These are phyloP conservation scores for Parnassius smintheus DNA, from an alignment of 2,888 invertebrate genomes.

Conservation along the genomic window DNA sequence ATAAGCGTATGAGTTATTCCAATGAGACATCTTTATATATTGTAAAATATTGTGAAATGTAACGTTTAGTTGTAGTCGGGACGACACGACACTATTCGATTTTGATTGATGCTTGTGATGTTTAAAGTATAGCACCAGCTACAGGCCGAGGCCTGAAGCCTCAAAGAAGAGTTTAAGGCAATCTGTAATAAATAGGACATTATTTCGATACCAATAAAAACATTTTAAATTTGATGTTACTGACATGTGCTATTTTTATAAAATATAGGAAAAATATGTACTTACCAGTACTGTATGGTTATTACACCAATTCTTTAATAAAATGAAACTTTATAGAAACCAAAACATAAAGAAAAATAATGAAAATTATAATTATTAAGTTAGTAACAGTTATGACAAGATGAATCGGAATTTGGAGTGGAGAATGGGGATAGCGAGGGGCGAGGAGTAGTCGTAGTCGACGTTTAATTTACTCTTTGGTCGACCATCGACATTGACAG, in stretches of 20 bases:
- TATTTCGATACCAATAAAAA: constrained; percentile 36
- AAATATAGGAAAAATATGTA: constrained; percentile 29
- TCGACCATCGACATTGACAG: constrained; percentile 45
- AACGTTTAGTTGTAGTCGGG: constrained; percentile 21
- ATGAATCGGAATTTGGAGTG: constrained; percentile 58
- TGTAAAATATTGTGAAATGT: constrained; percentile 21
- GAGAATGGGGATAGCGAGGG: constrained; percentile 42
- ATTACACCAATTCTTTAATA: constrained; percentile 41
- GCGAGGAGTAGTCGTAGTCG: constrained; percentile 19
- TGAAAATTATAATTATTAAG: constrained; percentile 53
- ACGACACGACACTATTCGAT: constrained; percentile 31
- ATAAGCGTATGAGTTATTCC: constrained; percentile 70
- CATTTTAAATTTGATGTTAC: constrained; percentile 39
- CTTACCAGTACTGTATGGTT: constrained; percentile 50
- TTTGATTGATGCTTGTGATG: constrained; percentile 37
- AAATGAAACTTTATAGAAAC: constrained; percentile 48
- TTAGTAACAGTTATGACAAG: constrained; percentile 56
- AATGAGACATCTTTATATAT: constrained; percentile 63
- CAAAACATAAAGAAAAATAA: constrained; percentile 64
- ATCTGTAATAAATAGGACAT: constrained; percentile 38
- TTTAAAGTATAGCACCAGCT: constrained; percentile 45
- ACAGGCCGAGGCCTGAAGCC: constrained; percentile 76
- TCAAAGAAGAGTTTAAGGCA: constrained; percentile 23
- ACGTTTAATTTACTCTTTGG: too few relatives aligned
- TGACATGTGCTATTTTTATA: constrained; percentile 56